Conservation (phyloP, 2,113 vertebrate species). For the Mesocricetus auratus region DNA sequence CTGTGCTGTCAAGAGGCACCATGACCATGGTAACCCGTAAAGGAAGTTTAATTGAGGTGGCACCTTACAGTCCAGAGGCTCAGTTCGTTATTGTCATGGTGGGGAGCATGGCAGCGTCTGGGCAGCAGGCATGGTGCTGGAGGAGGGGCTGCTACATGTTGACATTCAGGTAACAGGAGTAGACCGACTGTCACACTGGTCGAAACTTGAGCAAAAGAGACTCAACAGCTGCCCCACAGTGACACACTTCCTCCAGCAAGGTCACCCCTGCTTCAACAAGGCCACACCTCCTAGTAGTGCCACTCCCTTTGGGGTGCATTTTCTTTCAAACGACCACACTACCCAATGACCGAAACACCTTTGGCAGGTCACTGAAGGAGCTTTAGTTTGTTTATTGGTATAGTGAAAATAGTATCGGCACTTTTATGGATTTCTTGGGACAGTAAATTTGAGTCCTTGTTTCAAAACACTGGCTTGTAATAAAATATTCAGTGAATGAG, state of each 20-base stretch:
- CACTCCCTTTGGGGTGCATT: not conserved
- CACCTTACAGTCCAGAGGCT: not conserved
- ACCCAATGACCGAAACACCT: not conserved
- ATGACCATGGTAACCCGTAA: not conserved
- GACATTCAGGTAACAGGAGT: not conserved
- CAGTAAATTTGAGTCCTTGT: not conserved
- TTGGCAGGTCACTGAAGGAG: not conserved
- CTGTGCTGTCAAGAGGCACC: not conserved
- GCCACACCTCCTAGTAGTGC: not conserved
- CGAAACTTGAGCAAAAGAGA: not conserved
- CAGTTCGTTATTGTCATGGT: not conserved
- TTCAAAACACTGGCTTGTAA: not conserved
- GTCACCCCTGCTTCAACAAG: too few relatives aligned
- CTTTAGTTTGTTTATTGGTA: not conserved
- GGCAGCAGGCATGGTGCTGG: not conserved
- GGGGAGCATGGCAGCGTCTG: not conserved
- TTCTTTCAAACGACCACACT: not conserved
- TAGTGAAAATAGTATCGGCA: not conserved
- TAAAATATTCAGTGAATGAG: not conserved
- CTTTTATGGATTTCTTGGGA: not conserved
- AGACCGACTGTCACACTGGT: not conserved
- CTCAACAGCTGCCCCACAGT: too few relatives aligned
- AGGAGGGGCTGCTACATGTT: not conserved
- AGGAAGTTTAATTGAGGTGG: not conserved
- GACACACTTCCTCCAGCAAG: not conserved